Base-by-base conservation (phyloP, 2,797 vertebrate species). In the Propithecus perrieri region DNA sequence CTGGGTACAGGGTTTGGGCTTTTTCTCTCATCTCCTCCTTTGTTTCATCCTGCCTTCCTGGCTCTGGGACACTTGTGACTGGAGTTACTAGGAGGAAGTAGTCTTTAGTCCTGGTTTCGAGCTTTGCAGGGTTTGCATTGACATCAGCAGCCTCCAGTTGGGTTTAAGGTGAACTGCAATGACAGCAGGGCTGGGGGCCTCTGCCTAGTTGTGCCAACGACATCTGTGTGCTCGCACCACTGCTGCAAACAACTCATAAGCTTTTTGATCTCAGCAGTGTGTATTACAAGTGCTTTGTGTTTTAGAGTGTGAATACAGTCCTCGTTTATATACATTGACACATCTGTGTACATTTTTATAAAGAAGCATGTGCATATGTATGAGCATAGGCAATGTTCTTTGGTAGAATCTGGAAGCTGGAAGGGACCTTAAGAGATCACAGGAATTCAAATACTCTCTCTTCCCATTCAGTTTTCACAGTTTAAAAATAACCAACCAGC, bases 401-500 rank as follows among this genome's bases (percentile, higher is more conserved):
- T n/a, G 84, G 89, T 78, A 94, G 92, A 96, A 80, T 89, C 89
- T 89, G 81, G 83, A 53, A 96, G 85, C 80, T 90, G 69, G 83
- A 78, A 93, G 38, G 89, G 86, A 96, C 91, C 84, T 89, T 84
- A 43, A 48, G 91, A 96, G 89, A 95, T 69, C 75, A 87, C 20
- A 85, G 50, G 59, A 78, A 89, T 85, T 91, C 94, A 89, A 4
- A 81, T 95, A 81, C 81, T 92, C 80, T 89, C 10, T 76, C 67
- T 94, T 94, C 46, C 22, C 46, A 72, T 91, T 97, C 63, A 86
- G 75, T 78, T 89, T 93, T 90, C 84, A 92, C 71, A 20, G 22
- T 97, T 97, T 91, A 92, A 95, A 96, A 97, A 93, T 91, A 96
- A 92, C 69, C 67, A 81, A 18, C 18, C 85, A 89, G 71, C 46